Percentiles rank a stretch among this genome's conserved stretches.
Conservation (phyloP, 2,888 invertebrate genomes). For the Villa cingulata region DNA sequence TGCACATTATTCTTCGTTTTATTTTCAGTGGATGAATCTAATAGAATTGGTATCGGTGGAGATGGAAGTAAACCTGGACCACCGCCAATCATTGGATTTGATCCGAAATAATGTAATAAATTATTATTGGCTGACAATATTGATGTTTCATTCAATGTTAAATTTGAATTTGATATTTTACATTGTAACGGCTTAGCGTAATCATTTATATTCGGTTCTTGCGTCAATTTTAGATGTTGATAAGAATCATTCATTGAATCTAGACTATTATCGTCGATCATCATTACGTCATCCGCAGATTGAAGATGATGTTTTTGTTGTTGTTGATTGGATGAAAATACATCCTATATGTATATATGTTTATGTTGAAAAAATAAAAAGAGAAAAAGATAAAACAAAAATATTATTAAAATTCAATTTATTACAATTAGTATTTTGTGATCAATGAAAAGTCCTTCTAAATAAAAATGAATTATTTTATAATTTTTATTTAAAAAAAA, state of each 20-base stretch:
- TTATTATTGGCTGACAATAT: slow-evolving; percentile 19
- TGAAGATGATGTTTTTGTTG: too few species aligned
- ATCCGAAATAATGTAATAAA: slow-evolving; percentile 24
- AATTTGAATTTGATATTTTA: slow-evolving; percentile 1
- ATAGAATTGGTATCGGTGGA: slow-evolving; percentile 18
- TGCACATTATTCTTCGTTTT: too few species aligned
- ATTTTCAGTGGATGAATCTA: neutral
- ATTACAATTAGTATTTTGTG: too few species aligned
- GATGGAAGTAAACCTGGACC: slow-evolving; percentile 26
- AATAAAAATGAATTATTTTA: too few species aligned
- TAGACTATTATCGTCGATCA: slow-evolving; percentile 3
- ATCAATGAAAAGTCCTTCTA: too few species aligned
- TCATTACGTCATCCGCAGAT: slow-evolving; percentile 1
- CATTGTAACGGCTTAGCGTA: slow-evolving; percentile 1
- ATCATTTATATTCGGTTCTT: neutral
- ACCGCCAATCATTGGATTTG: slow-evolving; percentile 33
- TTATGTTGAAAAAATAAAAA: too few species aligned
- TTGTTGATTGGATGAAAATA: neutral
- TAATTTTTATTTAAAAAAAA: too few species aligned
- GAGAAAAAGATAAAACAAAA: too few species aligned
- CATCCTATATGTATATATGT: neutral
- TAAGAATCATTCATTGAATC: neutral
- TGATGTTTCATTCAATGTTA: slow-evolving; percentile 8
- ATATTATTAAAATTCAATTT: too few species aligned
- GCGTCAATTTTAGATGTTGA: slow-evolving; percentile 1